A percentile compares a stretch with the other conserved stretches of the same genome.
Conservation (phyloP, 2,797 vertebrate species). For the Pampus argenteus region DNA sequence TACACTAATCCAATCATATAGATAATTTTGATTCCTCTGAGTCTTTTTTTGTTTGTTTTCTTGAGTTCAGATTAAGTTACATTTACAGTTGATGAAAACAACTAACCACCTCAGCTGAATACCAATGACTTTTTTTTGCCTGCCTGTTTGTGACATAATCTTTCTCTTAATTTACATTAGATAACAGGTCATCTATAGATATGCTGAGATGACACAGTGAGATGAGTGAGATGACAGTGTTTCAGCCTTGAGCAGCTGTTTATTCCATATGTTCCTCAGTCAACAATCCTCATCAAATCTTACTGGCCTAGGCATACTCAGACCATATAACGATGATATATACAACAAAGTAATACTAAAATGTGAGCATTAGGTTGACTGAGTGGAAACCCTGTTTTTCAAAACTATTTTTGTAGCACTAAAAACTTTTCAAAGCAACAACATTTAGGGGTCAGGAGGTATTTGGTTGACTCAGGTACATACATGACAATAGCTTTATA, state of each 20-base stretch:
- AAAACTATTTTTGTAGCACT: not conserved
- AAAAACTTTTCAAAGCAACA: not conserved
- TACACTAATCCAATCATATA: not conserved
- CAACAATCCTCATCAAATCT: not conserved
- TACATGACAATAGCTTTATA: not conserved
- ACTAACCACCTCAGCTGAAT: slow-evolving; percentile 33
- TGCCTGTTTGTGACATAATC: slow-evolving; percentile 8
- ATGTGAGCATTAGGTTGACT: not conserved
- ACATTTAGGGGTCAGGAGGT: not conserved
- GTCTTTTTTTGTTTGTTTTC: not conserved
- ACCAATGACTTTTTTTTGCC: slow-evolving; percentile 16
- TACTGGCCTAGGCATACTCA: not conserved
- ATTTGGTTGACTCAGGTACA: not conserved
- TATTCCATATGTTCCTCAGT: slow-evolving; percentile 8
- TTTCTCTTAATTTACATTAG: slow-evolving; percentile 14
- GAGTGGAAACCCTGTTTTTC: not conserved
- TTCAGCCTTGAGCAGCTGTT: slow-evolving; percentile 21
- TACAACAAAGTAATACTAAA: not conserved
- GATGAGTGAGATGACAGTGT: slow-evolving; percentile 31
- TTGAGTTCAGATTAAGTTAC: slow-evolving; percentile 17
- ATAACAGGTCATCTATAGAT: slow-evolving; percentile 38
- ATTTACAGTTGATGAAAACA: slow-evolving; percentile 38
- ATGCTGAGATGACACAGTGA: slow-evolving; percentile 24
- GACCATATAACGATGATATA: not conserved
- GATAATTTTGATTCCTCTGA: not conserved